Evolutionary conservation across 2,797 vertebrate genomes (phyloP).

Genomic region (Acrossocheilus fasciatus): DNA sequence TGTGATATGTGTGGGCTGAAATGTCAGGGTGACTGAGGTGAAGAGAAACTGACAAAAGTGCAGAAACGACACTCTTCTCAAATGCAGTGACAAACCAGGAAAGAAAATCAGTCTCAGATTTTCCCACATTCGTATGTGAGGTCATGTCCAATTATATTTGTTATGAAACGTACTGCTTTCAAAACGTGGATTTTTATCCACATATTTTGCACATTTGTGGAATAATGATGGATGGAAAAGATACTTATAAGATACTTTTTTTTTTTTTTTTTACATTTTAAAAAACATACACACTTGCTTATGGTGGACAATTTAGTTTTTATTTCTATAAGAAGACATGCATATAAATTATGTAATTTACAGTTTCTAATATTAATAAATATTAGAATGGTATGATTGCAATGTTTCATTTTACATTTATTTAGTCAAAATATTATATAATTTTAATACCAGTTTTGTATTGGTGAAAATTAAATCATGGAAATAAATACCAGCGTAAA

Average conservation of each 20-base stretch:
- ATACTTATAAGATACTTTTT: background rate
- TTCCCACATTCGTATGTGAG: background rate
- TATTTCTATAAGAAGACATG: background rate
- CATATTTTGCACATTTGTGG: background rate
- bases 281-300: background rate
- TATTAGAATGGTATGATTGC: background rate
- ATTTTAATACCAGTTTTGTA: background rate
- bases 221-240: background rate
- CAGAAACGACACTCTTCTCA: conserved; percentile 13
- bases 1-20: conserved; percentile 37
- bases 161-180: background rate
- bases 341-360: background rate
- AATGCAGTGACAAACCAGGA: conserved; percentile 24
- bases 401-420: background rate
- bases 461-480: background rate
- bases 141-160: conserved; percentile 20
- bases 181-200: background rate
- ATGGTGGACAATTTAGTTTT: background rate
- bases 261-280: too few relatives aligned
- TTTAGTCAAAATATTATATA: background rate
- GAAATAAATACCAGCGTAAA: background rate
- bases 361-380: background rate
- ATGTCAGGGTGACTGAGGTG: conserved; percentile 36
- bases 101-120: conserved; percentile 16
- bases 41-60: conserved; percentile 31